phyloP scores from a whole-genome alignment of 1,140 invertebrate species.

The Euura saliciscinereae region DNA sequence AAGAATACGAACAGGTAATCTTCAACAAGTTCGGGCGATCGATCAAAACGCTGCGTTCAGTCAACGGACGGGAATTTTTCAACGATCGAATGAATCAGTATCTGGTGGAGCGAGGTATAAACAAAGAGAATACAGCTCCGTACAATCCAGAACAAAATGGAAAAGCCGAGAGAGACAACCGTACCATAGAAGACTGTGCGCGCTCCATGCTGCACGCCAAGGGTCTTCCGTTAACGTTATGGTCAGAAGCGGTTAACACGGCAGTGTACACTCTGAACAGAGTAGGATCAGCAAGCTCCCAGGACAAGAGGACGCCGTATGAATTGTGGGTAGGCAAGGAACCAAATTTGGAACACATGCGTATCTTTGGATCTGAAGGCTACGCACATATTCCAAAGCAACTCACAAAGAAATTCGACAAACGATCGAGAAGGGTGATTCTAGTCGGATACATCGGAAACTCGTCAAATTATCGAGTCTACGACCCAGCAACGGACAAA shows the following conservation, averaged over 20 bases:
- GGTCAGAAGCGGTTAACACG: slow-evolving; percentile 54
- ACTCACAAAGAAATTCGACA: slow-evolving; percentile 33
- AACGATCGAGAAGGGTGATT: too few relatives aligned
- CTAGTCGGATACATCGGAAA: too few relatives aligned
- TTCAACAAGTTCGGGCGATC: slow-evolving; percentile 24
- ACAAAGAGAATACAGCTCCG: slow-evolving; percentile 27
- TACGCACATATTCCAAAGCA: slow-evolving; percentile 36
- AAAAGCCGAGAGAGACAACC: slow-evolving; percentile 44
- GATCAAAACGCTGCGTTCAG: slow-evolving; percentile 27
- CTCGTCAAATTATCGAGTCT: too few relatives aligned
- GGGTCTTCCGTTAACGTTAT: slow-evolving; percentile 43
- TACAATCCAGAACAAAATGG: slow-evolving; percentile 50
- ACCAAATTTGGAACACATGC: slow-evolving; percentile 29
- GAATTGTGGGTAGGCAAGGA: slow-evolving; percentile 9
- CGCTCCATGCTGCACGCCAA: slow-evolving; percentile 41
- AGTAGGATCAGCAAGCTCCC: neutral
- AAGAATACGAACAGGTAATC: slow-evolving; percentile 30
- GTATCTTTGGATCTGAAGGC: slow-evolving; percentile 39
- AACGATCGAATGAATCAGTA: neutral
- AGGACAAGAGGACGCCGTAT: neutral
- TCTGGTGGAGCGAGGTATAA: slow-evolving; percentile 9
- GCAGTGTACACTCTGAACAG: slow-evolving; percentile 21
- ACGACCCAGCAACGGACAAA: too few relatives aligned
- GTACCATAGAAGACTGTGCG: slow-evolving; percentile 48
- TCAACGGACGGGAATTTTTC: slow-evolving; percentile 15